Conservation (phyloP, 2,113 vertebrate genomes). For the Arvicanthis niloticus region DNA sequence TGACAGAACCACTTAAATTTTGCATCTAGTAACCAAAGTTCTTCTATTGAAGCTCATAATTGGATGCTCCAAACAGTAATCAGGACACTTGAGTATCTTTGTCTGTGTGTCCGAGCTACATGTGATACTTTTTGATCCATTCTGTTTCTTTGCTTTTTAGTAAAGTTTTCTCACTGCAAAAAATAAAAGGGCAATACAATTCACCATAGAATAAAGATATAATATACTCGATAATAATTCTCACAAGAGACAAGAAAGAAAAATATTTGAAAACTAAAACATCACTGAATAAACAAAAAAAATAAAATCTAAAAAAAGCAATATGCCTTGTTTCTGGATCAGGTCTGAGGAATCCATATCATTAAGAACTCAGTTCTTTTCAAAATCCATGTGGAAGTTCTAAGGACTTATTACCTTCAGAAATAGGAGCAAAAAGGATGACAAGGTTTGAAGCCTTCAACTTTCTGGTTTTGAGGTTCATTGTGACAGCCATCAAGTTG, state of each 20-base stretch:
- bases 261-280: slow-evolving; percentile 12
- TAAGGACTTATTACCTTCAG: neutral
- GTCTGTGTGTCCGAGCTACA: neutral
- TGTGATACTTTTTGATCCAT: neutral
- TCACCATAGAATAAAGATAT: neutral
- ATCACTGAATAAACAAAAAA: slow-evolving; percentile 18
- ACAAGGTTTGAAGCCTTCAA: neutral
- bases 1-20: neutral
- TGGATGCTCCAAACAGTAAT: neutral
- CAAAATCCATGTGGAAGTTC: neutral
- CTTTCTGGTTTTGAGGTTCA: slow-evolving; percentile 26
- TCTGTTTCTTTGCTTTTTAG: neutral
- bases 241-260: neutral
- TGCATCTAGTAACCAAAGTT: neutral
- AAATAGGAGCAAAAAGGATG: neutral
- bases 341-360: slow-evolving; percentile 4
- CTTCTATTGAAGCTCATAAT: neutral
- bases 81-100: neutral
- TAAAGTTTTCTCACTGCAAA: neutral
- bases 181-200: neutral
- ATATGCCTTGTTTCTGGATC: slow-evolving; percentile 10
- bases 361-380: slow-evolving; percentile 13
- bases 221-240: neutral
- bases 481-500: neutral
- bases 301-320: neutral